Evolutionary conservation across 2,888 invertebrate genomes (phyloP).

Genomic region (Schizotus pectinicornis): DNA sequence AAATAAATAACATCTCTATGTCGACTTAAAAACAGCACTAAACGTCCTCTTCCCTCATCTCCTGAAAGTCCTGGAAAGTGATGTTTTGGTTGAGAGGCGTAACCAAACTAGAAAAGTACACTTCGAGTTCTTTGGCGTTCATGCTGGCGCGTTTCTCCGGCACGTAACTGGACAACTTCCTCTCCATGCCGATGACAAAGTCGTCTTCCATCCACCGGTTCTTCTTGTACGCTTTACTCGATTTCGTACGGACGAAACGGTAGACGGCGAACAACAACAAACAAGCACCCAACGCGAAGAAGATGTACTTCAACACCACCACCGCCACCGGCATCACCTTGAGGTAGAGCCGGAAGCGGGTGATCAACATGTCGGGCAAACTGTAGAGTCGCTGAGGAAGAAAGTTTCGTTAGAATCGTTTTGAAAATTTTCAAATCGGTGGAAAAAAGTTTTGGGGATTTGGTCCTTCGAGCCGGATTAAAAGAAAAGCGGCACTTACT

Average conservation of each 20-base stretch:
- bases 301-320: slow-evolving; percentile 62
- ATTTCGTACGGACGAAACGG: slow-evolving; percentile 42
- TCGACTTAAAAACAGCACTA: slow-evolving; percentile 15
- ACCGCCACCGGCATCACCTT: slow-evolving; percentile 73
- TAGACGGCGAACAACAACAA: slow-evolving; percentile 62
- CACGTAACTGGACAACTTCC: slow-evolving; percentile 49
- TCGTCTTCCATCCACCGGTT: slow-evolving; percentile 51
- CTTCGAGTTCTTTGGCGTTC: slow-evolving; percentile 52
- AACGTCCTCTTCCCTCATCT: slow-evolving; percentile 24
- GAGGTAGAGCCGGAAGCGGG: slow-evolving; percentile 75
- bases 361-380: slow-evolving; percentile 67
- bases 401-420: background rate
- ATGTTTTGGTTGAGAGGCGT: slow-evolving; percentile 39
- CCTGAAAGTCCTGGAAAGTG: slow-evolving; percentile 13
- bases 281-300: slow-evolving; percentile 61
- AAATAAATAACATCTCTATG: slow-evolving; percentile 7
- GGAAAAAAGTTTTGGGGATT: background rate
- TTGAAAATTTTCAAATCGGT: background rate
- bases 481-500: slow-evolving; percentile 67
- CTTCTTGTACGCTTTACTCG: slow-evolving; percentile 28
- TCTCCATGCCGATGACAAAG: slow-evolving; percentile 43
- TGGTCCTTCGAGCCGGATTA: background rate
- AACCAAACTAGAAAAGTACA: slow-evolving; percentile 44
- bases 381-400: slow-evolving; percentile 71
- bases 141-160: slow-evolving; percentile 44